These are phyloP conservation scores for Ia io DNA, from an alignment of 2,113 vertebrate species.

Conservation along the genomic window DNA sequence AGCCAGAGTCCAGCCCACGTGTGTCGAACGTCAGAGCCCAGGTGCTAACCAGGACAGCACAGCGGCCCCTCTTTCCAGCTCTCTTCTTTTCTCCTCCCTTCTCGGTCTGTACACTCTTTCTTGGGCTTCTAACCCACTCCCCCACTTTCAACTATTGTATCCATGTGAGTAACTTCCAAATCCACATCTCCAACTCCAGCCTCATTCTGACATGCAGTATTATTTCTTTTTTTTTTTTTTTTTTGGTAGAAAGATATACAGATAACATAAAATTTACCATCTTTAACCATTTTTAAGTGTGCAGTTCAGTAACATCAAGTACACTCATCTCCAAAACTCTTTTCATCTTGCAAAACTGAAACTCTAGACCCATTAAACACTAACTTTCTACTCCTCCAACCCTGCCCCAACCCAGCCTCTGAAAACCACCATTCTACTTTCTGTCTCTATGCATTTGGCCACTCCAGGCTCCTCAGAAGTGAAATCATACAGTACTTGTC, in stretches of 20 bases:
- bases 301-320: neutral
- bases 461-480: neutral
- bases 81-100: neutral
- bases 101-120: neutral
- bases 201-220: neutral
- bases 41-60: accelerated
- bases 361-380: neutral
- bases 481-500: neutral
- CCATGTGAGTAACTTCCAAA: neutral
- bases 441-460: neutral
- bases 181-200: neutral
- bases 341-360: neutral
- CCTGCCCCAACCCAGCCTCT: neutral
- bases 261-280: neutral
- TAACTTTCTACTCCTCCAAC: neutral
- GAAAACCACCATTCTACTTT: neutral
- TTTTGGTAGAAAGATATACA: neutral
- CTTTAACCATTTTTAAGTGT: neutral
- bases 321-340: neutral
- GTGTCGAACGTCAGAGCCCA: neutral
- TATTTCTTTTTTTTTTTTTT: neutral
- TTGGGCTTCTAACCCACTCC: neutral
- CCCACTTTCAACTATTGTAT: neutral
- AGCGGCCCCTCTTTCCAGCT: neutral
- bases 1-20: neutral